Evolutionary conservation across 2,888 invertebrate species (phyloP).

Genomic region (Hypselothyrea guttata): DNA sequence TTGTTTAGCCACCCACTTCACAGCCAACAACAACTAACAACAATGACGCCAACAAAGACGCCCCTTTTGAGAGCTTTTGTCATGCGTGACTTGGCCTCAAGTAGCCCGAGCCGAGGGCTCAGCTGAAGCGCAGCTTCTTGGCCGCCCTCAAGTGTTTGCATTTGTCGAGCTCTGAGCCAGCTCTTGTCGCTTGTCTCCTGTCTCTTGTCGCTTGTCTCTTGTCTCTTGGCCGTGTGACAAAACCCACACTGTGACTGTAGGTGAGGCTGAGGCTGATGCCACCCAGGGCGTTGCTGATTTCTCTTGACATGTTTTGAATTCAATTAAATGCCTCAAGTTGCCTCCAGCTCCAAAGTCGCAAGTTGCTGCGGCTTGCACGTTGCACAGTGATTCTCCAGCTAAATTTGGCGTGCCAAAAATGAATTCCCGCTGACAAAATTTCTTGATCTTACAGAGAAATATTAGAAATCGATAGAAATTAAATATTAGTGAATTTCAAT

Average conservation of each 20-base stretch:
- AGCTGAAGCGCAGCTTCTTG: conserved; percentile 66
- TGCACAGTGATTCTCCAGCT: too few species aligned
- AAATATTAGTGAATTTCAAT: too few species aligned
- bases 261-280: conserved; percentile 37
- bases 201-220: conserved; percentile 16
- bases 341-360: conserved; percentile 10
- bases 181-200: conserved; percentile 13
- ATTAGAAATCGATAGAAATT: too few species aligned
- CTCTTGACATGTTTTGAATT: conserved; percentile 75
- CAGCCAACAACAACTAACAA: conserved; percentile 31
- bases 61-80: conserved; percentile 67
- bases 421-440: too few species aligned
- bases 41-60: conserved; percentile 33
- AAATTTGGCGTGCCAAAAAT: too few species aligned
- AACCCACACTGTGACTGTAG: conserved; percentile 5
- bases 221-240: conserved; percentile 46
- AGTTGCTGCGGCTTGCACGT: too few species aligned
- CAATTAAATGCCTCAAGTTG: conserved; percentile 63
- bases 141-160: conserved; percentile 59
- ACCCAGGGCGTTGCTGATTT: conserved; percentile 65
- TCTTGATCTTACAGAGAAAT: too few species aligned
- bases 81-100: conserved; percentile 50
- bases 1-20: conserved; percentile 62
- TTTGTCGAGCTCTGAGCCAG: conserved; percentile 37
- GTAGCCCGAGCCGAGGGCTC: conserved; percentile 22